These are phyloP conservation scores for Helicoverpa armigera DNA, from an alignment of 1,140 invertebrate species.

Conservation along the genomic window DNA sequence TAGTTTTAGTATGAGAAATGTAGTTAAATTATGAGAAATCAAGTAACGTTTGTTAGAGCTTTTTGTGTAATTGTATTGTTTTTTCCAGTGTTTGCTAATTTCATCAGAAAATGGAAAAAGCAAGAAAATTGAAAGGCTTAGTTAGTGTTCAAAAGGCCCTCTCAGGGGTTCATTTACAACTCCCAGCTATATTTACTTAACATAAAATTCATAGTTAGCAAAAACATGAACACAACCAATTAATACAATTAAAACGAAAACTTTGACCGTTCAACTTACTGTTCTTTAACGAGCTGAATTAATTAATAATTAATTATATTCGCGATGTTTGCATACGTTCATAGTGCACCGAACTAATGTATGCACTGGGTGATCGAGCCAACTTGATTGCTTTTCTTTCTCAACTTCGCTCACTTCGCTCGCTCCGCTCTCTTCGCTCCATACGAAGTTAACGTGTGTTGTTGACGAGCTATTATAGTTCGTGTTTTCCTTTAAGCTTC, in stretches of 20 bases:
- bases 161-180: too few relatives aligned
- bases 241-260: conserved; percentile 17
- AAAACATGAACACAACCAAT: neutral
- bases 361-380: conserved; percentile 49
- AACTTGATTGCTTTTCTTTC: conserved; percentile 47
- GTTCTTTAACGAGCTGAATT: conserved; percentile 16
- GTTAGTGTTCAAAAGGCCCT: too few relatives aligned
- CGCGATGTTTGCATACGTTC: conserved; percentile 39
- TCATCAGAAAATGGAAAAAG: too few relatives aligned
- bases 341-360: conserved; percentile 58
- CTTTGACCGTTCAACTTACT: conserved; percentile 14
- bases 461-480: neutral
- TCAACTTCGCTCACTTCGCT: conserved; percentile 16
- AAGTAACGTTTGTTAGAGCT: too few relatives aligned
- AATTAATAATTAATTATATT: conserved; percentile 44
- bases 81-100: too few relatives aligned
- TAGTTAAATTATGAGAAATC: too few relatives aligned
- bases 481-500: neutral
- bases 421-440: conserved; percentile 18
- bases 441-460: conserved; percentile 31
- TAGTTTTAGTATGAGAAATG: too few relatives aligned
- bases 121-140: too few relatives aligned
- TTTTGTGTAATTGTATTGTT: too few relatives aligned
- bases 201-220: too few relatives aligned
- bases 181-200: too few relatives aligned